Evolutionary conservation across 2,888 invertebrate species (phyloP).

Genomic region (Epinotia bilunana): DNA sequence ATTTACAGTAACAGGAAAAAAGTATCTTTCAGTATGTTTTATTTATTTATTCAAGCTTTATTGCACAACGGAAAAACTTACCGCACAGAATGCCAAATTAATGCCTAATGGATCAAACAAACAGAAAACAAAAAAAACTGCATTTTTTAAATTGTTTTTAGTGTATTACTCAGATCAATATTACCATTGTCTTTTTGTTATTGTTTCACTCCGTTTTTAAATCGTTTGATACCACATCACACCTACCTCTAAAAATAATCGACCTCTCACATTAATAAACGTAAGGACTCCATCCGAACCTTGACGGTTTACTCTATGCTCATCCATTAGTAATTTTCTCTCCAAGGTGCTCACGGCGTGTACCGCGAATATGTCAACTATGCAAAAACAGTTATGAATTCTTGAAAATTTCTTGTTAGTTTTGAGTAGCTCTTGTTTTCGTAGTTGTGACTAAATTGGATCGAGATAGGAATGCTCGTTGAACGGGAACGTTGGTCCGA

Average conservation of each 20-base stretch:
- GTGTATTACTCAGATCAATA: too few species aligned
- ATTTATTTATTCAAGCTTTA: too few species aligned
- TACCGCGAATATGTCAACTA: constrained; percentile 14
- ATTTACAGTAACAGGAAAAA: too few species aligned
- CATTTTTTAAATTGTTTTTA: too few species aligned
- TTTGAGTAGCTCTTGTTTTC: constrained; percentile 13
- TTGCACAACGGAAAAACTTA: too few species aligned
- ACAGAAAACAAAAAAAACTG: too few species aligned
- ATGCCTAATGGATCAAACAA: too few species aligned
- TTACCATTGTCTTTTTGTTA: not conserved
- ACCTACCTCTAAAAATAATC: constrained; percentile 11
- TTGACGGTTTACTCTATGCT: constrained; percentile 7
- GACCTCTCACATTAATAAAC: constrained; percentile 24
- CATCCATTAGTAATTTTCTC: constrained; percentile 24
- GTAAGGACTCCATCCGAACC: constrained; percentile 19
- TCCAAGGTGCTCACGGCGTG: constrained; percentile 6
- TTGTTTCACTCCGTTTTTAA: not conserved
- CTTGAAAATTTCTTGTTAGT: constrained; percentile 20
- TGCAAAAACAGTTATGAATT: not conserved
- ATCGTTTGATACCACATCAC: constrained; percentile 12
- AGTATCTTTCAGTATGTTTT: too few species aligned
- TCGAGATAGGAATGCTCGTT: constrained; percentile 4
- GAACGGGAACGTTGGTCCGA: not conserved
- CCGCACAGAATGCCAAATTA: too few species aligned
- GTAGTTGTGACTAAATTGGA: not conserved